Evolutionary conservation across 2,113 vertebrate genomes (phyloP), one percentile per base, ranked within the genome.

Genomic region (Illadopsis cleaveri): DNA sequence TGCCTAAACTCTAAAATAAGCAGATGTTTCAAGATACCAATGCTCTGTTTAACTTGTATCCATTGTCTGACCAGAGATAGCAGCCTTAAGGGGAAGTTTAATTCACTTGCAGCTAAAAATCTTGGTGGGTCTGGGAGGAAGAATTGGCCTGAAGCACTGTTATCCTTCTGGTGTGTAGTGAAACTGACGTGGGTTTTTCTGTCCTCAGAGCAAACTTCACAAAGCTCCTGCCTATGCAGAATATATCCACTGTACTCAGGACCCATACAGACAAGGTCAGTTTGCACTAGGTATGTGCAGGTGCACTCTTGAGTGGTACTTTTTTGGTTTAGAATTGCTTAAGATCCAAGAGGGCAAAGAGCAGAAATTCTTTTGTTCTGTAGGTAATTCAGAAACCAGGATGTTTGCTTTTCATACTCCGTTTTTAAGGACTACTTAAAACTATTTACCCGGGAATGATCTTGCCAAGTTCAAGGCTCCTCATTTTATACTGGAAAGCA

Each of bases 331-430:
- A 86, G 53, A 58, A 86, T 90, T 97, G 81, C 82, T 96, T 79
- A 91, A 96, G 93, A 92, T 69, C 66, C 81, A 90, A 70, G 33
- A 33, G 42, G 42, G 16, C 15, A 89, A 48, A 54, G 56, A 75
- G 66, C 69, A 97, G 83, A 96, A 95, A 93, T 82, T 82, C 50
- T 85, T 92, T 90, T 93, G 53, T 94, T 95, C 40, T 73, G 65
- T 76, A 90, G 91, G 71, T 40, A 91, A 85, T 80, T 95, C 84
- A 92, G 40, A 95, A 90, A 77, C n/a, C 53, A 82, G 33, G 45
- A 89, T 79, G 50, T 35, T 87, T 92, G 68, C 4, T 96, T 81
- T 93, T 85, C 90, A 82, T 91, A 51, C 68, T 83, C 65, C 87
- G 45, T 45, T 90, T 92, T 84, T 84, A 82, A 78, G n/a, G 51